Evolutionary conservation across 2,888 invertebrate genomes (phyloP).

Genomic region (Standfussiana lucernea): DNA sequence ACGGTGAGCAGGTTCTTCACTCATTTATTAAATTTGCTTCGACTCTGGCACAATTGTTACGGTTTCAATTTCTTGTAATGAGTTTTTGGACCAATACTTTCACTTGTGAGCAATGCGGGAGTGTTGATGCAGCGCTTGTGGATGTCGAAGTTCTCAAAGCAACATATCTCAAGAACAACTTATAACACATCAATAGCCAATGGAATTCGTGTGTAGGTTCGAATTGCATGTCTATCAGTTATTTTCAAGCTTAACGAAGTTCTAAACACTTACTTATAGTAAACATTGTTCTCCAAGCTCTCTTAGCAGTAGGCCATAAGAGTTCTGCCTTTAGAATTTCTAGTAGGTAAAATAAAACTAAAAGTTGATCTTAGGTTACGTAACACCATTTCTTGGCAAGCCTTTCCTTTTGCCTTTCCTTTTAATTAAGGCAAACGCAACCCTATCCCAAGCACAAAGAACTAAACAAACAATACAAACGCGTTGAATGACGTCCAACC

Average conservation of each 20-base stretch:
- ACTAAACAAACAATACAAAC: constrained; percentile 19
- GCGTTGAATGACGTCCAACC: constrained; percentile 36
- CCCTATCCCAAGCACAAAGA: constrained; percentile 1
- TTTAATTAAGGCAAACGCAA: constrained; percentile 6
- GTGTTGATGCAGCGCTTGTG: background rate
- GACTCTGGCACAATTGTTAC: constrained; percentile 54
- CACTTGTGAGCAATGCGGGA: constrained; percentile 48
- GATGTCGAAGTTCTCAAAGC: background rate
- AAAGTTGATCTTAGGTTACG: background rate
- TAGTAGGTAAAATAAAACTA: background rate
- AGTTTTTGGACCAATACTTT: constrained; percentile 62
- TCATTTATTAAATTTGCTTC: constrained; percentile 58
- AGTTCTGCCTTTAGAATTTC: background rate
- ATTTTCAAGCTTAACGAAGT: background rate
- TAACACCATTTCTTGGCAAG: constrained; percentile 4
- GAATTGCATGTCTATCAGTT: background rate
- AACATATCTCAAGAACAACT: too few relatives aligned
- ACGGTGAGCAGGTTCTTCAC: constrained; percentile 60
- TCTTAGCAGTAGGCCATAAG: background rate
- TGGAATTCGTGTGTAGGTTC: background rate
- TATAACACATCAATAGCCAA: background rate
- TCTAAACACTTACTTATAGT: background rate
- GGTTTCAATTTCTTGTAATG: constrained; percentile 62
- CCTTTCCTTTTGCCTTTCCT: background rate
- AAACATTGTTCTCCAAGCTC: background rate